These are phyloP conservation scores for Drosophila fungiperda DNA, from an alignment of 2,888 invertebrate species.

Conservation along the genomic window DNA sequence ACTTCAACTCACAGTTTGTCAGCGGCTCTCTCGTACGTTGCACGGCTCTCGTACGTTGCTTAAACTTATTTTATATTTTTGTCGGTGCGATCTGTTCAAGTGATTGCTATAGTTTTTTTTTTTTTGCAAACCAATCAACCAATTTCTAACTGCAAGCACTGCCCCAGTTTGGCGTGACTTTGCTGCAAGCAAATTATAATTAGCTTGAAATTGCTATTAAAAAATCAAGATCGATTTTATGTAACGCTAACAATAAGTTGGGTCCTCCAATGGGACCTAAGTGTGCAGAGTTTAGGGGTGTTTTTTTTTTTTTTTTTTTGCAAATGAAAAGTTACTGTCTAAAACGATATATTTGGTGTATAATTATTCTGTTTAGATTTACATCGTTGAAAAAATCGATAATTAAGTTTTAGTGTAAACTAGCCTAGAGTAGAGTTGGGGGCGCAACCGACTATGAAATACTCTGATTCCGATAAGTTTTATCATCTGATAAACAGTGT, in stretches of 20 bases:
- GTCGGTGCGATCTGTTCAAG: conserved; percentile 17
- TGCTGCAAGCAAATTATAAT: conserved; percentile 3
- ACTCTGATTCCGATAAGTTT: neutral
- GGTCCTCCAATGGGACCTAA: neutral
- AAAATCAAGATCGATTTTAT: conserved; percentile 7
- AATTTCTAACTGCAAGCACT: conserved; percentile 31
- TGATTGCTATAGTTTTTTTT: conserved; percentile 6
- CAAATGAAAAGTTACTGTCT: neutral
- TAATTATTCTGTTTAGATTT: neutral
- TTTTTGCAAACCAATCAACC: conserved; percentile 31
- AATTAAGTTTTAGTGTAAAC: neutral
- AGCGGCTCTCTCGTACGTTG: conserved; percentile 29
- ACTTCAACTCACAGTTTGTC: conserved; percentile 34
- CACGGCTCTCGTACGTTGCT: conserved; percentile 17
- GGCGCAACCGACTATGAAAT: neutral
- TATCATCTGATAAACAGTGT: neutral
- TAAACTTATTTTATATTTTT: neutral
- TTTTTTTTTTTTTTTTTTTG: neutral
- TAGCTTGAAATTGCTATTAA: neutral
- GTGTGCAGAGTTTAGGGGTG: neutral
- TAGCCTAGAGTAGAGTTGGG: neutral
- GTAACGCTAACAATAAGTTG: neutral
- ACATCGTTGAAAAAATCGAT: neutral
- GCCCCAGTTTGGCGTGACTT: conserved; percentile 40
- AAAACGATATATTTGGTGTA: neutral